These are phyloP conservation scores for Arbacia lixula DNA, from an alignment of 53 echinoderm and acorn worm species.

Conservation along the genomic window DNA sequence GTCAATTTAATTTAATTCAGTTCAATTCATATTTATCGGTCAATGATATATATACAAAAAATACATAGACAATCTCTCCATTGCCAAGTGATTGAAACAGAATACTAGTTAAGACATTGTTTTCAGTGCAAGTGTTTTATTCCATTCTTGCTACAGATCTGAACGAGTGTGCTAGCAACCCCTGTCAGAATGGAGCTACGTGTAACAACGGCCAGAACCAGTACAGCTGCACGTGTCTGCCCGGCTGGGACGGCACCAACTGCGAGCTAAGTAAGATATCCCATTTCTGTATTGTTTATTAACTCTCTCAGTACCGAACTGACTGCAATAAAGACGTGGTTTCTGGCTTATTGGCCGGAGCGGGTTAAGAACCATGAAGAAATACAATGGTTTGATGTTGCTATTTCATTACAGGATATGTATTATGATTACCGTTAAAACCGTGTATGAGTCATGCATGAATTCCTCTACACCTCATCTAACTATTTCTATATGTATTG, in stretches of 20 bases:
- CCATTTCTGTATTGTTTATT: background rate
- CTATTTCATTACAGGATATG: no score
- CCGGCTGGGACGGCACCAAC: conserved; percentile 53
- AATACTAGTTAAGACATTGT: no score
- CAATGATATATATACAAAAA: background rate
- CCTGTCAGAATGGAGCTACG: conserved; percentile 55
- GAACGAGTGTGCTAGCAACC: conserved; percentile 60
- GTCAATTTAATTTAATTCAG: no score
- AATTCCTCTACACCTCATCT: no score
- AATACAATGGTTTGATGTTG: no score
- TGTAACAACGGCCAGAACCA: conserved; percentile 54
- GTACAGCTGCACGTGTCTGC: conserved; percentile 60
- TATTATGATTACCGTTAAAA: no score
- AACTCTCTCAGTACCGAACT: background rate
- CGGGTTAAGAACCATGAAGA: no score
- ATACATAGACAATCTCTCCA: background rate
- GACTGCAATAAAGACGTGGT: background rate
- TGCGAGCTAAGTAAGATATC: conserved; percentile 58
- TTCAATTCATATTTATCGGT: no score
- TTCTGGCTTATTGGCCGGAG: background rate
- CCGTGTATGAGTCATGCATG: no score
- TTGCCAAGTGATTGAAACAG: no score
- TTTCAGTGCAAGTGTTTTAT: background rate
- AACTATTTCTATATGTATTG: no score
- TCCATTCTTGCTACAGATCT: conserved; percentile 54